Evolutionary conservation across 1,140 invertebrate species (phyloP), one percentile per base, ranked within the genome.

Genomic region (Drosophila pruinosa): DNA sequence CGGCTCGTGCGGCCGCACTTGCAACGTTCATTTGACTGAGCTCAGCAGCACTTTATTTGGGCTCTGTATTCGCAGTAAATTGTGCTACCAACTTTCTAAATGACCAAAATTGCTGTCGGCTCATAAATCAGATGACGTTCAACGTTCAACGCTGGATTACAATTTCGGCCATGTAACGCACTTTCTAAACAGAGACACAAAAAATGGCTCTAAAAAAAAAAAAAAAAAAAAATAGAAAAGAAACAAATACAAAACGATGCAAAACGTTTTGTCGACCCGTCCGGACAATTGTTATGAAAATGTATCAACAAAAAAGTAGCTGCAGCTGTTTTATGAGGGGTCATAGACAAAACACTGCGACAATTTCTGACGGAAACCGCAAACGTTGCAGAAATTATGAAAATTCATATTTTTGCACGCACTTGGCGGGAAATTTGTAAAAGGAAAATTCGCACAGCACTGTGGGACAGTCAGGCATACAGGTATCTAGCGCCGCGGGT

Each of bases 311-410:
- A 43, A 50, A 52, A 43, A 34, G 19, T 26, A 54, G 19, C 45
- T 74, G 79, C 79, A 83, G 79, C 70, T 81, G 69, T 47, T 88
- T 88, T 82, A 69, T 52, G 78, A 69, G 81, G 61, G 72, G 54
- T 62, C 61, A 36, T 10, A 24, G 17, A 52, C 38, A 50, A 24
- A 61, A 45, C 43, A 52, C 36, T 61, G 36, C 59, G 58, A 63
- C 54, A 48, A 53, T 68, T 72, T 67, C 56, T 28, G 59, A 36
- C 54, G 62, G 54, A 65, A 88, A 88, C 82, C 82, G 82, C 82
- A 88, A 72, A 89, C 75, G 68, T 72, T 88, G 83, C 82, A 59
- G 82, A 85, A 88, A 88, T 88, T 88, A 88, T 88, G 82, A 88
- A 88, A 88, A 82, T 88, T 82, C 82, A 88, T 88, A 88, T 88